Evolutionary conservation across 2,797 vertebrate genomes (phyloP).

Genomic region (Scarus forsteni): DNA sequence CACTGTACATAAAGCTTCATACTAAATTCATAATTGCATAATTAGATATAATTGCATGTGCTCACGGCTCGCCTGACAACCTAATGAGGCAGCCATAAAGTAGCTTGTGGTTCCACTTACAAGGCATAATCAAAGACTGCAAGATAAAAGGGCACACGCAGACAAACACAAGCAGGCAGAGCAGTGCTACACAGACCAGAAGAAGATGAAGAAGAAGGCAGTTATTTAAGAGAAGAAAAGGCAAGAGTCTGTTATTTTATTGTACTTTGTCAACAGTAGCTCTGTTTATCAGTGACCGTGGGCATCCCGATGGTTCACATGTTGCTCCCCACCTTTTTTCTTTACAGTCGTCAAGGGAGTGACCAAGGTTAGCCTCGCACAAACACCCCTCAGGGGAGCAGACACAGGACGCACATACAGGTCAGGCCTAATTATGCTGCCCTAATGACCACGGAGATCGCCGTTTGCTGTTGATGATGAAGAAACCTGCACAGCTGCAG

Average conservation of each 20-base stretch:
- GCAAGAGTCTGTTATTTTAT: conserved; percentile 51
- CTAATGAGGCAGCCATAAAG: conserved; percentile 74
- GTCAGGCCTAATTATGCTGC: conserved; percentile 52
- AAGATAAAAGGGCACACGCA: conserved; percentile 69
- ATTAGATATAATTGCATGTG: conserved; percentile 77
- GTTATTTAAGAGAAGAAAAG: conserved; percentile 30
- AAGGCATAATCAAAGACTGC: conserved; percentile 75
- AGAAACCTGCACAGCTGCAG: conserved; percentile 42
- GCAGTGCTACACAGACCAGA: conserved; percentile 16
- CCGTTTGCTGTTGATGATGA: conserved; percentile 54
- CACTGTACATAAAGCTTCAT: conserved; percentile 60
- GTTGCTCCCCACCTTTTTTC: conserved; percentile 36
- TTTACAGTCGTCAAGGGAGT: conserved; percentile 15
- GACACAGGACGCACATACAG: conserved; percentile 24
- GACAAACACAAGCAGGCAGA: conserved; percentile 55
- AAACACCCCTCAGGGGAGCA: conserved; percentile 24
- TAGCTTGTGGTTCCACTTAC: conserved; percentile 69
- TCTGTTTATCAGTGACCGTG: conserved; percentile 34
- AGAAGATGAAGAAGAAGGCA: conserved; percentile 3
- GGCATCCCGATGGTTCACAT: conserved; percentile 22
- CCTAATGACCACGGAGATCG: conserved; percentile 66
- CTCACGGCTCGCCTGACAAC: conserved; percentile 69
- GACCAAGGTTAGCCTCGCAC: conserved; percentile 33
- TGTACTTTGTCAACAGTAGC: conserved; percentile 55
- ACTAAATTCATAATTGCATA: conserved; percentile 74